Conservation (phyloP, 2,888 invertebrate genomes). For the Diloba caeruleocephala region DNA sequence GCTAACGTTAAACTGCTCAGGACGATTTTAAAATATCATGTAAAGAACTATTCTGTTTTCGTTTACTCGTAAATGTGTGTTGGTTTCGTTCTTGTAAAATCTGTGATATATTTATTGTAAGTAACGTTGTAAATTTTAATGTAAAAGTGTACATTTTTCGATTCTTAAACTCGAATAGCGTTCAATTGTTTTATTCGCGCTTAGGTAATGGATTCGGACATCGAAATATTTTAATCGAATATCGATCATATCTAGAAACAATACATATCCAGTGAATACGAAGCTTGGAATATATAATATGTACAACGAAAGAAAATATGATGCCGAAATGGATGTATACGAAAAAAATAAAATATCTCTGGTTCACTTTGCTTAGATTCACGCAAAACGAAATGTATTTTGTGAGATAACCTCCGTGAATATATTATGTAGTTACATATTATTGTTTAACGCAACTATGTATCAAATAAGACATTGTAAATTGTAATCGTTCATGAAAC, state of each 20-base stretch:
- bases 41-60: conserved; percentile 56
- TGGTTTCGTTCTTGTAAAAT: conserved; percentile 83
- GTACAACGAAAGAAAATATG: conserved; percentile 75
- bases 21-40: conserved; percentile 49
- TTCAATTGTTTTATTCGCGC: conserved; percentile 49
- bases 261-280: conserved; percentile 81
- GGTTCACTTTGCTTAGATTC: conserved; percentile 70
- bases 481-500: conserved; percentile 84
- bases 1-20: conserved; percentile 59
- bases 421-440: conserved; percentile 72
- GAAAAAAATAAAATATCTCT: conserved; percentile 70
- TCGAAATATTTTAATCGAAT: conserved; percentile 64
- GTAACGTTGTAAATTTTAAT: conserved; percentile 80
- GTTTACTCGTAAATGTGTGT: conserved; percentile 61
- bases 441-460: conserved; percentile 78
- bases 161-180: conserved; percentile 64
- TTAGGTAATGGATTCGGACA: conserved; percentile 57
- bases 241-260: conserved; percentile 82
- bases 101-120: conserved; percentile 89
- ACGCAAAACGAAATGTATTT: conserved; percentile 70
- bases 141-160: conserved; percentile 70
- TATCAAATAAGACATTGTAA: conserved; percentile 82
- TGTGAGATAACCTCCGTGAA: conserved; percentile 73
- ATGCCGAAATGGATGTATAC: conserved; percentile 80
- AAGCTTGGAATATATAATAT: conserved; percentile 68